phyloP scores from a whole-genome alignment of 1,140 invertebrate genomes.

The Apis laboriosa region DNA sequence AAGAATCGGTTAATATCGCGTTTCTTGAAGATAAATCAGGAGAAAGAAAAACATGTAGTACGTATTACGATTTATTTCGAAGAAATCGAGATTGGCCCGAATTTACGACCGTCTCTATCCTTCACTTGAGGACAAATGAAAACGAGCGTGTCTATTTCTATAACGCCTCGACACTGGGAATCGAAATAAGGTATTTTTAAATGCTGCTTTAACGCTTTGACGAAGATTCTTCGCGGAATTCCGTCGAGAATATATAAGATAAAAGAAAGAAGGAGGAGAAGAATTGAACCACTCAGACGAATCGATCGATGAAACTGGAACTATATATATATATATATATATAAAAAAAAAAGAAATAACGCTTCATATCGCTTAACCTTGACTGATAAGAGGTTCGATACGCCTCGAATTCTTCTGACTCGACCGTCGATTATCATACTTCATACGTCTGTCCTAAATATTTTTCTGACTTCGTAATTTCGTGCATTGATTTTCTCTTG shows the following conservation, averaged over 20 bases:
- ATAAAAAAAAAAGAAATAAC: not conserved
- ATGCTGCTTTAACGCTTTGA: too few relatives aligned
- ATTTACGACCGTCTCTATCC: slow-evolving; percentile 6
- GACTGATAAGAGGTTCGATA: slow-evolving; percentile 58
- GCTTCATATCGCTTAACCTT: slow-evolving; percentile 55
- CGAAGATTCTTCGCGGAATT: not conserved
- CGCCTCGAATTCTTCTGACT: slow-evolving; percentile 33
- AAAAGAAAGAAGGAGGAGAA: not conserved
- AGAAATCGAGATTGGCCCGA: not conserved
- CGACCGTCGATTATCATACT: slow-evolving; percentile 49
- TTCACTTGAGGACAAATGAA: not conserved
- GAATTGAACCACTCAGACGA: not conserved
- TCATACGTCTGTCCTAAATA: not conserved
- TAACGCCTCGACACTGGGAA: not conserved
- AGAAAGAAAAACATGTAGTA: too few relatives aligned
- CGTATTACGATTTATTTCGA: not conserved
- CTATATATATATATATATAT: slow-evolving; percentile 2
- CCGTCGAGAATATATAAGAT: not conserved
- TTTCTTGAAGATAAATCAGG: too few relatives aligned
- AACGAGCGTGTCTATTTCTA: slow-evolving; percentile 19
- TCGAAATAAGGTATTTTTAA: slow-evolving; percentile 12
- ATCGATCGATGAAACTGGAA: slow-evolving; percentile 26
- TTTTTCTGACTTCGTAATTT: not conserved
- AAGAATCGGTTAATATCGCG: too few relatives aligned
- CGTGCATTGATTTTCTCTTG: not conserved